phyloP scores from a whole-genome alignment of 2,888 invertebrate genomes.

The Automeris io region DNA sequence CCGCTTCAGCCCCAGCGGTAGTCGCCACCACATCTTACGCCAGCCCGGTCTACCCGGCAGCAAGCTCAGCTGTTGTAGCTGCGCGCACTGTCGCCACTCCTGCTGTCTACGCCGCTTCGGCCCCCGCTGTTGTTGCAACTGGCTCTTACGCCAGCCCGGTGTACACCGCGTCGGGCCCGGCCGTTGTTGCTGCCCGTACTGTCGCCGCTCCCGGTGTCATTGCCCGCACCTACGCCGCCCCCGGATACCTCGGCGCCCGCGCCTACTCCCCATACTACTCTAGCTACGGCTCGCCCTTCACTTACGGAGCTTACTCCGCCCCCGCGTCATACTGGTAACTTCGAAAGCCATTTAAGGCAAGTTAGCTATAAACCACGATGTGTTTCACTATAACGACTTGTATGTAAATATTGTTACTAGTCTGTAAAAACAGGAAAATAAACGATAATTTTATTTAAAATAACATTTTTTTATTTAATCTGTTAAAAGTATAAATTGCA shows the following conservation, averaged over 20 bases:
- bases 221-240: slow-evolving; percentile 13
- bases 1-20: too few relatives aligned
- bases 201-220: slow-evolving; percentile 24
- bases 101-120: slow-evolving; percentile 22
- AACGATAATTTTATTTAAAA: slow-evolving; percentile 18
- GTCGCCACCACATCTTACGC: too few relatives aligned
- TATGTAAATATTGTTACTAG: slow-evolving; percentile 45
- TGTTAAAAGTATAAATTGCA: too few relatives aligned
- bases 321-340: neutral
- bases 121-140: slow-evolving; percentile 15
- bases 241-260: neutral
- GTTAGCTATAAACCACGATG: slow-evolving; percentile 32
- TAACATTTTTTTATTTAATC: slow-evolving; percentile 1
- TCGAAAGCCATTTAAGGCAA: slow-evolving; percentile 1
- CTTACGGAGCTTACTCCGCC: too few relatives aligned
- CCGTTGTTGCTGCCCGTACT: slow-evolving; percentile 24
- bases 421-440: slow-evolving; percentile 34
- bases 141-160: slow-evolving; percentile 14
- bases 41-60: too few relatives aligned
- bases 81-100: slow-evolving; percentile 25
- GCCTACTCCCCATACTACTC: neutral
- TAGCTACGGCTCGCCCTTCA: too few relatives aligned
- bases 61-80: slow-evolving; percentile 21
- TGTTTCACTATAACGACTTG: slow-evolving; percentile 34
- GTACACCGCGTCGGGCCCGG: slow-evolving; percentile 11